Conservation (phyloP, 2,113 vertebrate species). For the Synodontis membranacea region DNA sequence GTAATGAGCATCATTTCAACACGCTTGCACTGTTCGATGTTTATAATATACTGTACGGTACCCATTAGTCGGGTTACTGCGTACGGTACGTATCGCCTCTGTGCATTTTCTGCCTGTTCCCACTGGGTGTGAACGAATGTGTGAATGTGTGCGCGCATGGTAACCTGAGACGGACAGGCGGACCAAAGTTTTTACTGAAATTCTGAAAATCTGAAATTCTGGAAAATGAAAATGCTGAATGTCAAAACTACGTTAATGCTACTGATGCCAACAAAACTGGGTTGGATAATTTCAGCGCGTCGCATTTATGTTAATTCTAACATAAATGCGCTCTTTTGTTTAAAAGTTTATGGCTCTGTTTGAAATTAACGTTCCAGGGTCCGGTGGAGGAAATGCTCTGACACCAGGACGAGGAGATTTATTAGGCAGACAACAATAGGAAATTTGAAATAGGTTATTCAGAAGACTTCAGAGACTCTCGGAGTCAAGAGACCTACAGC, state of each 20-base stretch:
- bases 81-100: too few relatives aligned
- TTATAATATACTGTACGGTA: not conserved
- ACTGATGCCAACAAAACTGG: not conserved
- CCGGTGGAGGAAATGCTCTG: not conserved
- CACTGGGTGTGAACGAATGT: not conserved
- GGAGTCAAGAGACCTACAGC: constrained; percentile 20
- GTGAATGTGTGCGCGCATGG: not conserved
- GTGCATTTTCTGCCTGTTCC: not conserved
- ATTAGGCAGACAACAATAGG: not conserved
- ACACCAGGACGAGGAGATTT: not conserved
- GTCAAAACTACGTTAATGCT: not conserved
- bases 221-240: not conserved
- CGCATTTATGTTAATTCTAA: not conserved
- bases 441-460: not conserved
- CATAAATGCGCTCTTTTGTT: not conserved
- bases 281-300: not conserved
- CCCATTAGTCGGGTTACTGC: not conserved
- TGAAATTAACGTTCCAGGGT: not conserved
- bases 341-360: not conserved
- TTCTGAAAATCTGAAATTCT: not conserved
- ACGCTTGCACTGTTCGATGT: not conserved
- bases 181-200: not conserved
- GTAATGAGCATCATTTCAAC: not conserved
- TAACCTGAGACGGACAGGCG: not conserved
- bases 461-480: not conserved